Conservation (phyloP, 1,140 invertebrate genomes). For the Drosophila virilis region DNA sequence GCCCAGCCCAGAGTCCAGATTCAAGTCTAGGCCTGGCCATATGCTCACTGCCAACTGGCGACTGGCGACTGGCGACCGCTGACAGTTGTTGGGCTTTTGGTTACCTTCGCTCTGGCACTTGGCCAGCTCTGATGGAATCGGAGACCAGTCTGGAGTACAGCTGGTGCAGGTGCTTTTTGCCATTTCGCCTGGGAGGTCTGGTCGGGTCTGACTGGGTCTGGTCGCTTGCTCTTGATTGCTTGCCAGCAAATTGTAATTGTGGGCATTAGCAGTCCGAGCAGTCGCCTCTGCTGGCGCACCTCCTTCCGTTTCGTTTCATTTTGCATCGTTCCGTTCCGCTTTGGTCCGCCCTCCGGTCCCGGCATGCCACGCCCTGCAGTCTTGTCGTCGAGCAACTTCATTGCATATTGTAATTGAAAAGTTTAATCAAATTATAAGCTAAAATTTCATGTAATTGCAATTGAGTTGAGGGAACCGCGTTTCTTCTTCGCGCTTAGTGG, state of each 20-base stretch:
- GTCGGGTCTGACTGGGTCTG: conserved; percentile 16
- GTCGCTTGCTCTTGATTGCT: conserved; percentile 66
- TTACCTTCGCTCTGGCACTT: conserved; percentile 48
- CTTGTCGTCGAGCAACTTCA: conserved; percentile 64
- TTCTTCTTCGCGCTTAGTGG: conserved; percentile 28
- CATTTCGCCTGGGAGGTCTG: conserved; percentile 39
- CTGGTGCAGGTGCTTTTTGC: conserved; percentile 35
- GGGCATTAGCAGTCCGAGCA: conserved; percentile 73
- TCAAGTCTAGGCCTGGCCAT: conserved; percentile 69
- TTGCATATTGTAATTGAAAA: conserved; percentile 81
- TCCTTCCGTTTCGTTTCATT: background rate
- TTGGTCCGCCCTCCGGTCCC: background rate
- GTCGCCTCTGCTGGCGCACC: conserved; percentile 5
- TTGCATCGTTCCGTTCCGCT: background rate
- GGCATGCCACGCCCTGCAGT: conserved; percentile 6
- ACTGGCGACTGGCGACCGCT: conserved; percentile 14
- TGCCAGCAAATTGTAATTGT: conserved; percentile 82
- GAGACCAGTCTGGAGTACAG: conserved; percentile 20
- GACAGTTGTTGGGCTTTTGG: conserved; percentile 49
- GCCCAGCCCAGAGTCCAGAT: conserved; percentile 37
- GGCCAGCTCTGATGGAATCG: conserved; percentile 52
- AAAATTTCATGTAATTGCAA: conserved; percentile 76
- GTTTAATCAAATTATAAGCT: conserved; percentile 82
- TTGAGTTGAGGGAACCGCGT: conserved; percentile 54
- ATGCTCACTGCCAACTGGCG: conserved; percentile 39